Evolutionary conservation across 2,888 invertebrate species (phyloP).

Genomic region (Dasypolia templi): DNA sequence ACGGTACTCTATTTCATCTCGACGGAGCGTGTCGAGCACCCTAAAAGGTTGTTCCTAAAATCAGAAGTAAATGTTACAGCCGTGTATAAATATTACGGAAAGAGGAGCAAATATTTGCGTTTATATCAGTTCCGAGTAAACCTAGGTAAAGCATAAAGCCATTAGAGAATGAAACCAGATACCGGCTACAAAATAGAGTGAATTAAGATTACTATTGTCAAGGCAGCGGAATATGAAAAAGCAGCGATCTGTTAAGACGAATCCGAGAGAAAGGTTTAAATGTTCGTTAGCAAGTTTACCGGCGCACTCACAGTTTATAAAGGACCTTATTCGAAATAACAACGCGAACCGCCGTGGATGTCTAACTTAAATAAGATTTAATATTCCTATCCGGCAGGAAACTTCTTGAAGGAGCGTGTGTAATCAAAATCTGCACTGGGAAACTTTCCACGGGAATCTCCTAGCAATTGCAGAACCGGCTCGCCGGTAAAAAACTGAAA

Average conservation of each 20-base stretch:
- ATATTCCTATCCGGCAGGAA: constrained; percentile 89
- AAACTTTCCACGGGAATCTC: constrained; percentile 87
- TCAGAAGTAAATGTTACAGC: constrained; percentile 74
- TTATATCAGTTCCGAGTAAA: constrained; percentile 58
- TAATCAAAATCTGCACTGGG: constrained; percentile 89
- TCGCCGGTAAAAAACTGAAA: constrained; percentile 87
- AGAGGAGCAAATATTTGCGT: constrained; percentile 62
- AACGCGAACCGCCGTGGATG: constrained; percentile 87
- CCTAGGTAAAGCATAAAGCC: constrained; percentile 69
- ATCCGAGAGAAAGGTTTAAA: constrained; percentile 80
- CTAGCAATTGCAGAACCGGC: constrained; percentile 85
- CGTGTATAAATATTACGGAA: constrained; percentile 68
- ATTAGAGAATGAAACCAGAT: constrained; percentile 74
- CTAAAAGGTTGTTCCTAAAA: constrained; percentile 78
- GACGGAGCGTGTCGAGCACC: constrained; percentile 80
- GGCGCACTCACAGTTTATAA: constrained; percentile 82
- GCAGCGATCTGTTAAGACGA: constrained; percentile 72
- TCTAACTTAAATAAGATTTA: constrained; percentile 91
- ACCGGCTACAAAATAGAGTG: constrained; percentile 62
- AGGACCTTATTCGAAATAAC: constrained; percentile 89
- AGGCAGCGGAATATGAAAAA: constrained; percentile 71
- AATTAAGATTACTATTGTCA: constrained; percentile 71
- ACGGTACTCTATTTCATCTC: constrained; percentile 83
- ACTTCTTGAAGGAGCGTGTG: constrained; percentile 89
- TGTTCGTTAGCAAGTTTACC: constrained; percentile 77